A percentile compares a stretch with the other conserved stretches of the same genome.
These are phyloP conservation scores for Drosophila repleta DNA, from an alignment of 1,140 invertebrate species.

Conservation along the genomic window DNA sequence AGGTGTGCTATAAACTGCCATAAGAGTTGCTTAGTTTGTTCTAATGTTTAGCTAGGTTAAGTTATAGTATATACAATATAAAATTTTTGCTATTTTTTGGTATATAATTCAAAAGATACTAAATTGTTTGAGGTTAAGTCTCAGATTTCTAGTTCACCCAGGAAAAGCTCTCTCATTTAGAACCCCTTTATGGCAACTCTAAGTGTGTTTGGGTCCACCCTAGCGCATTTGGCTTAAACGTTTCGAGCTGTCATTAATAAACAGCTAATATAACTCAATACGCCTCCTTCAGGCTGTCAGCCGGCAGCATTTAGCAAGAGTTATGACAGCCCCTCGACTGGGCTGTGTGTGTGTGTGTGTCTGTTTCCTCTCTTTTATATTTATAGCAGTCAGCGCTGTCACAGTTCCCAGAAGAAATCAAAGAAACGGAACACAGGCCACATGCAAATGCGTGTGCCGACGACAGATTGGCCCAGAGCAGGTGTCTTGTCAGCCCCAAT, in stretches of 20 bases:
- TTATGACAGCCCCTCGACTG: conserved; percentile 32
- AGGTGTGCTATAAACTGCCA: neutral
- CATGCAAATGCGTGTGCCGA: conserved; percentile 17
- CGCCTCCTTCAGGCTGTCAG: conserved; percentile 37
- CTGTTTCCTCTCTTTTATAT: conserved; percentile 36
- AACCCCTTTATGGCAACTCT: conserved; percentile 13
- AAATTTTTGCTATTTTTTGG: no score
- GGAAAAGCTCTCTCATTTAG: no score
- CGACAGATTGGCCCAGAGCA: conserved; percentile 9
- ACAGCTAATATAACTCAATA: conserved; percentile 60
- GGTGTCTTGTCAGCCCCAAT: conserved; percentile 35
- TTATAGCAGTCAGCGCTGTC: conserved; percentile 19
- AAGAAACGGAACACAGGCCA: neutral
- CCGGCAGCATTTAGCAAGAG: conserved; percentile 48
- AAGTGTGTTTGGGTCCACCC: neutral
- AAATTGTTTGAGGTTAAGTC: no score
- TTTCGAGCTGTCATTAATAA: conserved; percentile 61
- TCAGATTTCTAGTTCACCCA: no score
- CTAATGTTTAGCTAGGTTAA: no score
- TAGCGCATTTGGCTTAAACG: conserved; percentile 28
- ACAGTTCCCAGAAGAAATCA: conserved; percentile 17
- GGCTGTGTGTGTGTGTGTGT: neutral
- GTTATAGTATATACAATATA: no score
- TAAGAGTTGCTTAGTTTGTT: no score
- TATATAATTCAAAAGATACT: no score